Evolutionary conservation across 2,113 vertebrate species (phyloP), one percentile per base, ranked within the genome.

Genomic region (Myotis lucifugus): DNA sequence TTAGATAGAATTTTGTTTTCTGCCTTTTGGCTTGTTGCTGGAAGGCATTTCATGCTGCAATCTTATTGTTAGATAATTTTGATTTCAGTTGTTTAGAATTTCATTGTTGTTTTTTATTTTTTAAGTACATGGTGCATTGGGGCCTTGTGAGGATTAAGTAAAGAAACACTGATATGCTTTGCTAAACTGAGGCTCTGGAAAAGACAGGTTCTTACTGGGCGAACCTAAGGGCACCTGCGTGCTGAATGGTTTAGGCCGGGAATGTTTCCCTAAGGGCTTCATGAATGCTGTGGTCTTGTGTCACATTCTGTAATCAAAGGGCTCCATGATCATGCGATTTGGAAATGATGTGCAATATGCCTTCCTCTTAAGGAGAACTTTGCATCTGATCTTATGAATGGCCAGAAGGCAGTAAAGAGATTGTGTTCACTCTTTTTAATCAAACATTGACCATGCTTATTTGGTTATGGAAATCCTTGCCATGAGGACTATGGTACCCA

Each of bases 1-100:
- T 98, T 96, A 96, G 96, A 91, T 96, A 87, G 96, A 97, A 98
- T 98, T 98, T 89, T 78, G 37, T 83, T 97, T 98, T 98, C 85
- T 95, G 89, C 90, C 83, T 85, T 93, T 97, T 81, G 96, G 66
- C 83, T 97, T 93, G 32, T 97, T 95, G 93, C 84, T 96, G 81
- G 91, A 96, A 96, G 94, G 85, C 81, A 90, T 98, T 97, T 95
- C 81, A 88, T 97, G 69, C 70, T 5, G 5, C 88, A 84, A 97
- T 95, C 96, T 97, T 90, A 96, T 96, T 97, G 96, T 87, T 61
- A 87, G 85, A 96, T 97, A 96, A 97, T 94, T 96, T 92, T 97
- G 93, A 98, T 98, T 96, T 97, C 73, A 95, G 2, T 91, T 88
- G 70, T 94, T 96, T 93, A 97, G 94, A 97, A 86, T 97, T 87